Evolutionary conservation across 2,888 invertebrate genomes (phyloP), one percentile per base, ranked within the genome.

Genomic region (Galerucella calmariensis): DNA sequence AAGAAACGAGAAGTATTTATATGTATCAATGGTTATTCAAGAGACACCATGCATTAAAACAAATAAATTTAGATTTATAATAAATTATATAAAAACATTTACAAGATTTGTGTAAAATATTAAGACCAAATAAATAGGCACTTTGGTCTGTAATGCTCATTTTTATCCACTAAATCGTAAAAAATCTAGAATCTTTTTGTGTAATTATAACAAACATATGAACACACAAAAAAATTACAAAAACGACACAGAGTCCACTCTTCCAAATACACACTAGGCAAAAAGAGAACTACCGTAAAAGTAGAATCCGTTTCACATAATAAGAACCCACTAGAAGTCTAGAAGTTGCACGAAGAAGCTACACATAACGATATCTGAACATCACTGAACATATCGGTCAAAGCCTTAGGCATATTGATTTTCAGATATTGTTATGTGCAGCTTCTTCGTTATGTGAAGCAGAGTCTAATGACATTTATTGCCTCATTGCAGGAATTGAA

Each of bases 111-210:
- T 74, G 74, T 76, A 78, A 78, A 78, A 76, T 75, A 76, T 74
- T 48, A 61, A 72, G 83, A 83, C 83, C 82, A 84, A 83, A 84
- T 79, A 82, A 84, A 83, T 83, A 86, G 86, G 86, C 86, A 86
- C 86, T 86, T 86, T 86, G 86, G 86, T 86, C 85, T 77, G 69
- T 70, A 69, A 76, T 78, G 75, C 73, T 78, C 75, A 77, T 75
- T 56, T 51, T 65, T 65, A 62, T 73, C 61, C 68, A 73, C 76
- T 77, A 76, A 77, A 68, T 76, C 53, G 79, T 79, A 79, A 77
- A 79, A 76, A 79, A 79, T 77, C 76, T 77, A 79, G 72, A 75
- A 74, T 75, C 51, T 78, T 75, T 72, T 20, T 75, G 69, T 77
- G 69, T 68, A 75, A 67, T 69, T 72, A 77, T 71, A 74, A 77